Conservation (phyloP, 2,797 vertebrate genomes). For the Dipus sagitta region DNA sequence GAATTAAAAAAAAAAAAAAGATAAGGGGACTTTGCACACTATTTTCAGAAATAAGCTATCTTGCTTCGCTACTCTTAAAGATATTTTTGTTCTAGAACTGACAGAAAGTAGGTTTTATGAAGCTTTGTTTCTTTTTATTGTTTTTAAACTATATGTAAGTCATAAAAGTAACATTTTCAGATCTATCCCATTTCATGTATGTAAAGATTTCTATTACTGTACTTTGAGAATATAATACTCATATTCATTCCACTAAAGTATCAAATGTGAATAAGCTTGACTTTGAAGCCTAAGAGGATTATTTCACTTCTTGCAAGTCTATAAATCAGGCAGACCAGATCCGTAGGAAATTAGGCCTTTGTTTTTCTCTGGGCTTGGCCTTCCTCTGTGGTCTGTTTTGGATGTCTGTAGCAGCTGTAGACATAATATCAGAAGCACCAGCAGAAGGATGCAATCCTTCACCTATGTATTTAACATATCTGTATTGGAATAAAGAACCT, state of each 20-base stretch:
- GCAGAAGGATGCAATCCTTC: background rate
- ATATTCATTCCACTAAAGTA: background rate
- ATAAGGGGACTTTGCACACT: background rate
- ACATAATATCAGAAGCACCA: background rate
- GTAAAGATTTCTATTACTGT: background rate
- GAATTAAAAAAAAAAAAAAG: background rate
- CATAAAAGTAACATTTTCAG: slow-evolving; percentile 25
- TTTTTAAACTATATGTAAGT: slow-evolving; percentile 32
- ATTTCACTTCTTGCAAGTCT: slow-evolving; percentile 5
- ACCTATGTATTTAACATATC: background rate
- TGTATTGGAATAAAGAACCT: background rate
- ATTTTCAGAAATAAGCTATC: slow-evolving; percentile 66
- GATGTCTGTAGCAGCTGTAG: accelerated
- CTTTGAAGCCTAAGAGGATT: slow-evolving; percentile 48
- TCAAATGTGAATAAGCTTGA: slow-evolving; percentile 13
- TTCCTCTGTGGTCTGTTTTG: background rate
- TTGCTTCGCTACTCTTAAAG: slow-evolving; percentile 28
- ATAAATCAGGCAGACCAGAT: background rate
- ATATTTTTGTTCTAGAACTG: slow-evolving; percentile 30
- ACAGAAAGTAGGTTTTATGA: slow-evolving; percentile 33
- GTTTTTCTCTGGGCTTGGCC: background rate
- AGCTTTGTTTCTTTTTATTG: background rate
- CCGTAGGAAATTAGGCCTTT: background rate
- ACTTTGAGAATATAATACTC: background rate
- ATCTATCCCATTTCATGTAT: background rate